Evolutionary conservation across 1,140 invertebrate genomes (phyloP).

Genomic region (Philopotamus ludificatus): DNA sequence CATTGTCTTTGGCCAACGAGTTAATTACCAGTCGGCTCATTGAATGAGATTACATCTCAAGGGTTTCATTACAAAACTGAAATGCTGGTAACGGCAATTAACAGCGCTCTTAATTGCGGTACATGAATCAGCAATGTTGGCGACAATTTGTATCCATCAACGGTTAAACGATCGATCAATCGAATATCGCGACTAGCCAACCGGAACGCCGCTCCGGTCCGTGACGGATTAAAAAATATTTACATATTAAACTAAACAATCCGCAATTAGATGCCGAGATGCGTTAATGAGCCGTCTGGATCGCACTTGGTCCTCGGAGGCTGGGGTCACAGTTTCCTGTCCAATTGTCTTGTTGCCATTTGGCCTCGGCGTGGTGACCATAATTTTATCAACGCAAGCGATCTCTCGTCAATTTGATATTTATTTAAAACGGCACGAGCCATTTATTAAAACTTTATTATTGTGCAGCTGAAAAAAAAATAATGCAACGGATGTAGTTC

Average conservation of each 20-base stretch:
- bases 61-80: background rate
- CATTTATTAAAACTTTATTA: background rate
- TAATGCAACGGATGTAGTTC: background rate
- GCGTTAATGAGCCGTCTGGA: slow-evolving; percentile 2
- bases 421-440: background rate
- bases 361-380: background rate
- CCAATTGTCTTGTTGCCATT: background rate
- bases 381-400: no score
- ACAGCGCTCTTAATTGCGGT: slow-evolving; percentile 1
- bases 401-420: background rate
- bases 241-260: no score
- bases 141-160: background rate
- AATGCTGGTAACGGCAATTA: slow-evolving; percentile 3
- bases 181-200: no score
- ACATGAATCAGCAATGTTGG: slow-evolving; percentile 3
- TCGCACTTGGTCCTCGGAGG: background rate
- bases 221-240: background rate
- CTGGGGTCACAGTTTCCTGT: slow-evolving; percentile 7
- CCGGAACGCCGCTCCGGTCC: no score
- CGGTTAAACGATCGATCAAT: no score
- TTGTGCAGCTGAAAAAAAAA: background rate
- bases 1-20: slow-evolving; percentile 1
- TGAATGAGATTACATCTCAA: background rate
- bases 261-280: no score
- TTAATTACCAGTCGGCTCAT: background rate